Conservation (phyloP, 2,888 invertebrate genomes). For the Dynastes grantii region DNA sequence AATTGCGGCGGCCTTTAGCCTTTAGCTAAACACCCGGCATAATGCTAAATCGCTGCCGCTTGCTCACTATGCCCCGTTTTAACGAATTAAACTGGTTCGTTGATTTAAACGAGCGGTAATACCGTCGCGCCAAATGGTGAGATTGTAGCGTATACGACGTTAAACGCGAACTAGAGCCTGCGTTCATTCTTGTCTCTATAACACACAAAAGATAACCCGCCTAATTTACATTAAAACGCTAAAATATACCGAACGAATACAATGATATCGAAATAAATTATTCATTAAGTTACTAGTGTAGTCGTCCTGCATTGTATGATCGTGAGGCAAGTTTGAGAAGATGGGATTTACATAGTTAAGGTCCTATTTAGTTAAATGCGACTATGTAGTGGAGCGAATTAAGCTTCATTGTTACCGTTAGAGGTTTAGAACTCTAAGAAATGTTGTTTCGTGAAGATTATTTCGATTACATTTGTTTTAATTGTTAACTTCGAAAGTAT, state of each 20-base stretch:
- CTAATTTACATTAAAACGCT: slow-evolving; percentile 35
- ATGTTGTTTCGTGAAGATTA: too few species aligned
- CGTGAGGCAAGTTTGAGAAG: not conserved
- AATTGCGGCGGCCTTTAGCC: slow-evolving; percentile 24
- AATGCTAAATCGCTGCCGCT: slow-evolving; percentile 29
- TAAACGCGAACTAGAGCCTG: not conserved
- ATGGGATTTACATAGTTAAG: not conserved
- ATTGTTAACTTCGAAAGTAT: too few species aligned
- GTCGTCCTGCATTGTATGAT: not conserved
- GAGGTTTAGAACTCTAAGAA: too few species aligned
- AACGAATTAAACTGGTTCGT: slow-evolving; percentile 40
- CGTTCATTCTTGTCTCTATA: slow-evolving; percentile 16
- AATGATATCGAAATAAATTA: slow-evolving; percentile 31
- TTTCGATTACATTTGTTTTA: too few species aligned
- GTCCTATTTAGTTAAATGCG: slow-evolving; percentile 2
- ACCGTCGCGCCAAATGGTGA: slow-evolving; percentile 10
- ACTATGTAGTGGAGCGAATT: not conserved
- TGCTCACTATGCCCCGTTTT: slow-evolving; percentile 22
- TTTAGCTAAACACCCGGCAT: slow-evolving; percentile 6
- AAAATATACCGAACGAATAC: slow-evolving; percentile 27
- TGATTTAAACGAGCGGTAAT: slow-evolving; percentile 25
- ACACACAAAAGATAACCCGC: slow-evolving; percentile 22
- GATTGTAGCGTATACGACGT: not conserved
- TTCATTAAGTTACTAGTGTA: slow-evolving; percentile 16
- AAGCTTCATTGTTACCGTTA: too few species aligned